These are phyloP conservation scores for Aphelocoma coerulescens DNA, from an alignment of 2,113 vertebrate species.

Conservation along the genomic window DNA sequence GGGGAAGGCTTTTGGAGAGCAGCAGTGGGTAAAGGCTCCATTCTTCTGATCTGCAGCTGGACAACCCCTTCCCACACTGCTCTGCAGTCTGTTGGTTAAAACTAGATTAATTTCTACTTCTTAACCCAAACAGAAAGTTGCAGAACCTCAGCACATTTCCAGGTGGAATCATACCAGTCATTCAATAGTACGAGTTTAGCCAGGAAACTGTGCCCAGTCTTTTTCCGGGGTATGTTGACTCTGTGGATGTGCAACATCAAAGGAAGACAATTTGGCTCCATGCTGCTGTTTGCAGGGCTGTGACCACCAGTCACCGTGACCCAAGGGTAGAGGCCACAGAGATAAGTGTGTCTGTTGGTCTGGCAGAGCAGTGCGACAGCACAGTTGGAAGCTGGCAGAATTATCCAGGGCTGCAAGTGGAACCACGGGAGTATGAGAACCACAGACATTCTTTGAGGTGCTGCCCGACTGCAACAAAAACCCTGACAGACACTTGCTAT, in stretches of 20 bases:
- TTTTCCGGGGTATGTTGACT: not conserved
- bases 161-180: not conserved
- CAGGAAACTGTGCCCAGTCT: not conserved
- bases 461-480: not conserved
- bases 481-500: not conserved
- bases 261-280: not conserved
- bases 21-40: not conserved
- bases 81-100: not conserved
- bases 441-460: not conserved
- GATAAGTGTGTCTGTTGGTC: not conserved
- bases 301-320: not conserved
- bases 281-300: not conserved
- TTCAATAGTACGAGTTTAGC: not conserved
- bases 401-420: not conserved
- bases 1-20: not conserved
- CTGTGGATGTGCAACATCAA: not conserved
- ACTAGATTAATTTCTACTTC: not conserved
- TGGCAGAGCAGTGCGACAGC: not conserved
- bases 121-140: not conserved
- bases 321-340: not conserved
- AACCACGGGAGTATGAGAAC: rapidly evolving
- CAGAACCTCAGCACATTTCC: not conserved
- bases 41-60: not conserved
- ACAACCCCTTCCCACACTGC: not conserved
- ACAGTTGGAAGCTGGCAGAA: not conserved